Percentiles rank a stretch among this genome's conserved stretches.
Conservation (phyloP, 2,797 vertebrate species). For the Sus cebifrons region DNA sequence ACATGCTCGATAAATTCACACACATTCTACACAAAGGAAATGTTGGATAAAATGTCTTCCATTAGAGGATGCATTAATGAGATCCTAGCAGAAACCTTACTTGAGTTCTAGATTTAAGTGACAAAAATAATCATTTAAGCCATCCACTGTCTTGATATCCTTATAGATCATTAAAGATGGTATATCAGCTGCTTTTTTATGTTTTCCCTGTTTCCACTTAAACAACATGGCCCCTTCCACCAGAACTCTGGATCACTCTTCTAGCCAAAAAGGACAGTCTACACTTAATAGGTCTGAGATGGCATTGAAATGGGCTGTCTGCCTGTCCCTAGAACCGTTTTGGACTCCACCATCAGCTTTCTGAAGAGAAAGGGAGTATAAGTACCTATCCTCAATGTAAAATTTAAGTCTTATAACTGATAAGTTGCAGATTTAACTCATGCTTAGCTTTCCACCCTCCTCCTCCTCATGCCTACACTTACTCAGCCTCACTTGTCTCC, state of each 20-base stretch:
- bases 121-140: constrained; percentile 55
- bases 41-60: not conserved
- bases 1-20: not conserved
- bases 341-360: not conserved
- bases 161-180: not conserved
- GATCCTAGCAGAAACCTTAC: constrained; percentile 44
- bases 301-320: not conserved
- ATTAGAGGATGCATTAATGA: not conserved
- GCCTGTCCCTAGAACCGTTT: not conserved
- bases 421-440: not conserved
- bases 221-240: not conserved
- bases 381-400: not conserved
- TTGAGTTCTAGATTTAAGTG: constrained; percentile 66
- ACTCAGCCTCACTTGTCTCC: not conserved
- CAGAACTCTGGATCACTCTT: not conserved
- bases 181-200: not conserved
- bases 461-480: not conserved
- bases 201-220: constrained; percentile 55
- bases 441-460: not conserved
- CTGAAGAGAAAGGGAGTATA: constrained; percentile 17
- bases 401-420: not conserved
- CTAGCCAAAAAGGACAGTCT: not conserved
- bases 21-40: not conserved
- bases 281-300: not conserved
- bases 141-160: not conserved